Base-by-base conservation (phyloP, 2,888 invertebrate genomes). In the Drosophila ezoana region DNA sequence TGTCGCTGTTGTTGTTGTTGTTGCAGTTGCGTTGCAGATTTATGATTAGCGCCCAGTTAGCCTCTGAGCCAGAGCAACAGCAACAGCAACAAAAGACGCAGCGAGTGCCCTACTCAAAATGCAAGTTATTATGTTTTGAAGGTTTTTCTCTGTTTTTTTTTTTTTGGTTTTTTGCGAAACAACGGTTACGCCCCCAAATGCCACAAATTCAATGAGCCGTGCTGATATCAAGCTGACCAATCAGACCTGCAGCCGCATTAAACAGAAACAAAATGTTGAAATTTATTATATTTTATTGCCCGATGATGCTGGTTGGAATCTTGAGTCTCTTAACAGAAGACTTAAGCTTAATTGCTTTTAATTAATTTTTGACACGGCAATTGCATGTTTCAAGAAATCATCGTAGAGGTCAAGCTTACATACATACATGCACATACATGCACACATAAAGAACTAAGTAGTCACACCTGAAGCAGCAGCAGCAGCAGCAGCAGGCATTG, bases 71-170 rank as follows among this genome's bases (percentile, higher is more conserved):
- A 59, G 40, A 60, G 33, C 45, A 68, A 33, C 45, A 60, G 33
- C 45, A 59, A 33, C 49, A 49, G 38, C 8, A 48, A 40, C 38
- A 35, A 63, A 52, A 76, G 76, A 81, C 81, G 81, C 81, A 87
- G 79, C 76, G 53, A 71, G 35, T 82, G 82, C 82, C 82, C 82
- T 83, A 83, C 88, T 83, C 88, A 86, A 82, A 82, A 83, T 88
- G 83, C 82, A 88, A 88, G 82, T 85, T 83, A 88, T 88, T 83
- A 86, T 65, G 58, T 63, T 82, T 79, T 76, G 86, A 83, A 83
- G 82, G 88, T 85, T 88, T 81, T 51, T 60, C 14, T 37, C 2
- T 16, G 45, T 14, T 40, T 59, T 38, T 44, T 33, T 56, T 16
- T 37, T 53, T 13, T 13, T 16, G 14, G 4, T 73, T 68, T 47